A percentile compares a stretch with the other conserved stretches of the same genome.
Evolutionary conservation across 2,888 invertebrate genomes (phyloP).

Genomic region (Pycnomerus fuliginosus): DNA sequence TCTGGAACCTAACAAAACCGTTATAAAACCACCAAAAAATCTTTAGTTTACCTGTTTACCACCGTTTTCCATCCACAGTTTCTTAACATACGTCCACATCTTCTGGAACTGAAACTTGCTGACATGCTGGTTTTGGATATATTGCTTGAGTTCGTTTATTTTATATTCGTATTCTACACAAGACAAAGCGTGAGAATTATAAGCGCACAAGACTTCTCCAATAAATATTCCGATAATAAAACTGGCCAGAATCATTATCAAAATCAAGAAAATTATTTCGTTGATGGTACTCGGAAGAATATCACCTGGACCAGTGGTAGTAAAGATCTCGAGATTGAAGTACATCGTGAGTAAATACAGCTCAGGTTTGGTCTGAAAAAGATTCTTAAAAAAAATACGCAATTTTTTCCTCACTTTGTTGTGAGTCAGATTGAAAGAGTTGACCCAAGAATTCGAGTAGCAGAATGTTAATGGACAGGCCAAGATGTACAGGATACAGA

Average conservation of each 20-base stretch:
- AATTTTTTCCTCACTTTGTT: background rate
- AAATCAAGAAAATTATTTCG: constrained; percentile 56
- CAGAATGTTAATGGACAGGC: constrained; percentile 32
- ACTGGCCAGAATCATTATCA: constrained; percentile 51
- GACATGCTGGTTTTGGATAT: constrained; percentile 51
- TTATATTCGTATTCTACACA: constrained; percentile 57
- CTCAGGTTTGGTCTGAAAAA: constrained; percentile 11
- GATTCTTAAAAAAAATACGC: background rate
- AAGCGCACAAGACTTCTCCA: constrained; percentile 59
- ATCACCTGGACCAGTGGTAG: constrained; percentile 58
- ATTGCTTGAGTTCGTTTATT: constrained; percentile 56
- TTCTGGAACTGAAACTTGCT: constrained; percentile 58
- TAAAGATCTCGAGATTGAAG: constrained; percentile 56
- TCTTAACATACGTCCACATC: constrained; percentile 58
- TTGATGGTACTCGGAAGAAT: constrained; percentile 54
- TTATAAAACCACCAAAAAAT: background rate
- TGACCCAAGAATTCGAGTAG: constrained; percentile 25
- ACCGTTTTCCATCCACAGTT: constrained; percentile 57
- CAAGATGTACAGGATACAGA: constrained; percentile 31
- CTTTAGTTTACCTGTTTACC: constrained; percentile 57
- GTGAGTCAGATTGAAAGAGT: no score
- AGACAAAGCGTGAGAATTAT: constrained; percentile 56
- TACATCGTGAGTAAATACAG: constrained; percentile 44
- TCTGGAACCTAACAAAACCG: no score
- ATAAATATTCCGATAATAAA: constrained; percentile 58